Evolutionary conservation across 2,888 invertebrate species (phyloP), one percentile per base, ranked within the genome.

Genomic region (Camponotus fellah): DNA sequence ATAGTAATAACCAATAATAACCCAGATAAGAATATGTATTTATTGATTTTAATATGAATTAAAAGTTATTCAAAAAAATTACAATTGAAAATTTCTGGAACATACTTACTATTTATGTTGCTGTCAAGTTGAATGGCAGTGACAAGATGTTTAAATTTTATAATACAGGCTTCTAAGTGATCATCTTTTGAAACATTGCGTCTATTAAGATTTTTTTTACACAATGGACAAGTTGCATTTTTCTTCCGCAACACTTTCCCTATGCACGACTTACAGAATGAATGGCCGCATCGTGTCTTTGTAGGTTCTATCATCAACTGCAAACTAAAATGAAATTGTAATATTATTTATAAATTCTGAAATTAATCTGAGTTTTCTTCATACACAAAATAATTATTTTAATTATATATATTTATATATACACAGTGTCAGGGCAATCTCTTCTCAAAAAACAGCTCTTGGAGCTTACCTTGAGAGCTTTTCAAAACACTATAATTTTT

Each of bases 271-370:
- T 74, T 80, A 76, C 94, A 94, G 64, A 91, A 93, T 46, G 88
- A 88, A 77, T 93, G 93, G 0, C 92, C 92, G 69, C 93, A 94
- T 32, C 79, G 66, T 53, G 92, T 91, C 79, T 85, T 90, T 26
- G 88, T 84, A 4, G 92, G 88, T 3, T 91, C 79, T 17, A 81
- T 71, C 34, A 92, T 88, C 8, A 85, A 81, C 10, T 92, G 87
- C 71, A 92, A 75, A 74, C 93, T 94, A 80, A 32, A 87, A 90
- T 10, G n/a, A 49, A 65, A 60, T 17, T 12, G 12, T 46, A 0
- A 40, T 6, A 17, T 9, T 58, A 43, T 1, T 80, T 14, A 40
- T 49, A 68, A 81, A 46, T n/a, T 14, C 5, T 34, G 6, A n/a
- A 12, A 9, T 43, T 40, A 43, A 60, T 74, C 6, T 17, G 32